phyloP scores from a whole-genome alignment of 1,140 invertebrate genomes.

The Drosophila willistoni region DNA sequence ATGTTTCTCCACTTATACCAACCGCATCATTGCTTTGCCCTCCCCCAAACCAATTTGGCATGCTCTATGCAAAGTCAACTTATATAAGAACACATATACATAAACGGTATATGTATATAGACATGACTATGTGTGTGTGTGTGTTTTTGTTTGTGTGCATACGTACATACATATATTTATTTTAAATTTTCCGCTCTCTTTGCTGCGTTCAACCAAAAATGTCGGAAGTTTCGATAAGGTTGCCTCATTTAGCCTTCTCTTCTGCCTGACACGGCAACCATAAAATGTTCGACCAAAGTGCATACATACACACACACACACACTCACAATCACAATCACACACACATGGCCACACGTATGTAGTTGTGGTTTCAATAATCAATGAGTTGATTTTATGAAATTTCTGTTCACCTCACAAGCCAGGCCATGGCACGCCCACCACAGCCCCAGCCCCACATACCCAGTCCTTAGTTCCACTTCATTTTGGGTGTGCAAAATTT shows the following conservation, averaged over 20 bases:
- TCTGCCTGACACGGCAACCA: slow-evolving; percentile 55
- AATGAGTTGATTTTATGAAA: slow-evolving; percentile 81
- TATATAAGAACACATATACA: slow-evolving; percentile 10
- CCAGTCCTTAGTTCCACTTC: slow-evolving; percentile 24
- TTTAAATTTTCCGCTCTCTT: slow-evolving; percentile 70
- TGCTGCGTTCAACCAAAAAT: slow-evolving; percentile 57
- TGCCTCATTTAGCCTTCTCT: slow-evolving; percentile 34
- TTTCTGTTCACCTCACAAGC: slow-evolving; percentile 44
- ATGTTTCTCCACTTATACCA: slow-evolving; percentile 38
- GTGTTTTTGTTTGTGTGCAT: slow-evolving; percentile 8
- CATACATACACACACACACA: slow-evolving; percentile 44
- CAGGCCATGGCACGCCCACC: slow-evolving; percentile 19
- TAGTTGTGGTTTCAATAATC: slow-evolving; percentile 77
- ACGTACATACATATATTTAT: slow-evolving; percentile 50
- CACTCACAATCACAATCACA: slow-evolving; percentile 25
- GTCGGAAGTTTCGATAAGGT: slow-evolving; percentile 71
- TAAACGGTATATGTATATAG: slow-evolving; percentile 36
- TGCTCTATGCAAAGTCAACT: slow-evolving; percentile 19
- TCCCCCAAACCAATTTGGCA: slow-evolving; percentile 16
- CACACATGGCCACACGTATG: slow-evolving; percentile 39
- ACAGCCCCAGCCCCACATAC: background rate
- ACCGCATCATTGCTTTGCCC: slow-evolving; percentile 47
- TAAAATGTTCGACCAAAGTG: slow-evolving; percentile 72
- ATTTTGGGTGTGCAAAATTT: slow-evolving; percentile 59
- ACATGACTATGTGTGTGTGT: background rate